Evolutionary conservation across 2,113 vertebrate genomes (phyloP), one percentile per base, ranked within the genome.

Genomic region (Empidonax alnorum): DNA sequence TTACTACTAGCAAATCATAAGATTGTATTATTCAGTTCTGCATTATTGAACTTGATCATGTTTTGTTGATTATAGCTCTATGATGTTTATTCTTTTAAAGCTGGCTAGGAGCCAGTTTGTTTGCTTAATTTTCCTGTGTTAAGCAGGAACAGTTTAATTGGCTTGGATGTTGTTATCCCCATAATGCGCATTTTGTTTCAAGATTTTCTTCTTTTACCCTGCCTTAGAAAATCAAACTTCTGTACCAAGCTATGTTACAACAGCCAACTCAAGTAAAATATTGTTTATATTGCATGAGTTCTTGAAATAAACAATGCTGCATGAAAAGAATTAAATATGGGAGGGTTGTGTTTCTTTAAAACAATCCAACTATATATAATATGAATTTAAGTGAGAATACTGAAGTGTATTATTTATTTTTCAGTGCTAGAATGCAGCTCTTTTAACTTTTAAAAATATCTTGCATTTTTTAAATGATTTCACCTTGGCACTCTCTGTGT

Each of bases 241-340:
- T 84, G 80, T 77, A 77, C 19, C 52, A 77, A 74, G 50, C 71
- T 88, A 42, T 67, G 27, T 79, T 82, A 65, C 31, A 75, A 27
- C 53, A 87, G 47, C 24, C 66, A 88, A 42, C 73, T 88, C 55
- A 74, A 90, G 49, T 86, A 72, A 72, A 89, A 52, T 74, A 69
- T 68, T 61, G 33, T 77, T 96, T 81, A 39, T 93, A 35, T 87
- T 94, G 96, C 93, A 92, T 93, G 96, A 65, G 16, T 82, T 87
- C 41, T 72, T 72, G 61, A 87, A 89, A 72, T 92, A 87, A 86
- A 74, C 37, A 69, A 17, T 21, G 9, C 7, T 92, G 93, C 95
- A 97, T 96, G 95, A 28, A 66, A 86, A 72, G 52, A 67, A 58
- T 78, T 37, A 49, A 55, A 75, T 66, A 28, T 17, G 17, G 21